phyloP scores from a whole-genome alignment of 2,888 invertebrate species.

The Agrypnus murinus region DNA sequence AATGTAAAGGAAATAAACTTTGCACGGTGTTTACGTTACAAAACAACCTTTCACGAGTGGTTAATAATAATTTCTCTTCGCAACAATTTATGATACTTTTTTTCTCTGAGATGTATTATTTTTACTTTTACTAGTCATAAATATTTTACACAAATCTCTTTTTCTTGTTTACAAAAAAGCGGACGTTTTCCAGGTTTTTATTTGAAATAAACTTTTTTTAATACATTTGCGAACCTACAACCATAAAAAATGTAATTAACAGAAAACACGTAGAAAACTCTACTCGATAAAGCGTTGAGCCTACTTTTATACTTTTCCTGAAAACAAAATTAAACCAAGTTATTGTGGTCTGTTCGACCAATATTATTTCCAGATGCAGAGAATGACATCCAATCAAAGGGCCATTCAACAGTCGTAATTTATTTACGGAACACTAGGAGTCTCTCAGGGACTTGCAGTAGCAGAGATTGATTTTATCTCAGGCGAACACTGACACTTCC shows the following conservation, averaged over 20 bases:
- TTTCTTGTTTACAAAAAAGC: no score
- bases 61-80: no score
- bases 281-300: neutral
- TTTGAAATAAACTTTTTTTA: no score
- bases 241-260: neutral
- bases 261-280: neutral
- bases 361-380: conserved; percentile 24
- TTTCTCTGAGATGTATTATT: no score
- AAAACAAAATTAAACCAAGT: conserved; percentile 14
- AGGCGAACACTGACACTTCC: conserved; percentile 27
- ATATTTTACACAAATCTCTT: no score
- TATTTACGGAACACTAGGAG: conserved; percentile 25
- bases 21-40: no score
- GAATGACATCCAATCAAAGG: conserved; percentile 34
- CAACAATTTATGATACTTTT: no score
- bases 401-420: conserved; percentile 29
- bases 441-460: conserved; percentile 23
- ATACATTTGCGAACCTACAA: neutral
- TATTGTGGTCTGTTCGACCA: conserved; percentile 20
- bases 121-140: no score
- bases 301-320: neutral
- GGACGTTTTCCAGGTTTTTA: no score
- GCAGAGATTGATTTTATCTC: conserved; percentile 39
- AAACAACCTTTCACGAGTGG: no score
- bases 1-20: no score